These are phyloP conservation scores for Crambe crambe DNA, from an alignment of 37 sponge, comb jelly and placozoan genomes.

Conservation along the genomic window DNA sequence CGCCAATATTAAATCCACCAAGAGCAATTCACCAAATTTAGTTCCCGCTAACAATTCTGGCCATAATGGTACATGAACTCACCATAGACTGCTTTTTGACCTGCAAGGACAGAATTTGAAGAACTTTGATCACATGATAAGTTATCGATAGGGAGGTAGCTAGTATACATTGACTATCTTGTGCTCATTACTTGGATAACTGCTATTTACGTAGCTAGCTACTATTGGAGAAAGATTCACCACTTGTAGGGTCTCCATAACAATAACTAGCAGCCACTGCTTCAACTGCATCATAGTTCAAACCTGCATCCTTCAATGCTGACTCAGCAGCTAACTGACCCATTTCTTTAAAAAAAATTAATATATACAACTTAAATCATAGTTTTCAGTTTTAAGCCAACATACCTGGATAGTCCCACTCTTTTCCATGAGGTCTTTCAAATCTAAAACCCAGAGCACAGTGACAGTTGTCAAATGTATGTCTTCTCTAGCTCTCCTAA, in stretches of 20 bases:
- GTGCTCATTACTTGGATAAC: too few species aligned
- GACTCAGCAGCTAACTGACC: constrained; percentile 50
- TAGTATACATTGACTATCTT: too few species aligned
- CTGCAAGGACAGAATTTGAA: constrained; percentile 4
- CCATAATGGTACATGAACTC: too few species aligned
- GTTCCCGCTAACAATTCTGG: too few species aligned
- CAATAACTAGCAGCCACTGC: constrained; percentile 78
- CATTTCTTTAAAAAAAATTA: constrained; percentile 51
- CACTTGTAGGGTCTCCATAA: constrained; percentile 80
- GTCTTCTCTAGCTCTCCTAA: not conserved
- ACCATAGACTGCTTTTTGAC: constrained; percentile 72
- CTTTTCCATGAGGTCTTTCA: constrained; percentile 60
- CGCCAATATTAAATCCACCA: too few species aligned
- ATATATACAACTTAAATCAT: not conserved
- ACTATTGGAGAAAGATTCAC: constrained; percentile 23
- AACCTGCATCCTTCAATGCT: constrained; percentile 66
- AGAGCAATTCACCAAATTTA: too few species aligned
- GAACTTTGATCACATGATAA: not conserved
- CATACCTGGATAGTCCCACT: constrained; percentile 78
- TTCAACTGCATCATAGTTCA: constrained; percentile 61
- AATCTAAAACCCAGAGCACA: constrained; percentile 33
- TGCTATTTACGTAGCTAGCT: too few species aligned
- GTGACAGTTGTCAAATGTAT: not conserved
- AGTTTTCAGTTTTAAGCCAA: not conserved
- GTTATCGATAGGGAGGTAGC: not conserved